Evolutionary conservation across 2,888 invertebrate species (phyloP), one percentile per base, ranked within the genome.

Genomic region (Ormyrus rosae): DNA sequence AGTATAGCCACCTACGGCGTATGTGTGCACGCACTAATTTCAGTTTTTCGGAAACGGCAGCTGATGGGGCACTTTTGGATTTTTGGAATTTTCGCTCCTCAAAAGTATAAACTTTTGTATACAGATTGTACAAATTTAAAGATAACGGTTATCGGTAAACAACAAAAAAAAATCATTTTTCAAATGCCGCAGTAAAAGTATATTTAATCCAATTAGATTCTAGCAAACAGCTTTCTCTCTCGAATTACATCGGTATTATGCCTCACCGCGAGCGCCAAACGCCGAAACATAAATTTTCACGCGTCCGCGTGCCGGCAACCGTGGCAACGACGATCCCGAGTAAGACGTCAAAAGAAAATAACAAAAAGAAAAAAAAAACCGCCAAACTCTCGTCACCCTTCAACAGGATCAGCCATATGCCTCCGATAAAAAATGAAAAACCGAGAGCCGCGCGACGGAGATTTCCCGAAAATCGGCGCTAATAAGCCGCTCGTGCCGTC

Each of bases 401-500:
- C 65, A 71, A 80, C 75, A 75, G 70, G 63, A 81, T 78, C 48
- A n/a, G 55, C 63, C 72, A 72, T 68, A 68, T 80, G 69, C 34
- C 2, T 0, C 64, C 63, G 13, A 60, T 45, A 61, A 53, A 13
- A 45, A 48, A 46, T 10, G 56, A 58, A 58, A 19, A 48, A 45
- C 46, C 45, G 53, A 71, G 6, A 11, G 34, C 34, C 34, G 34
- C 13, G 13, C 13, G 34, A 46, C 45, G 13, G 13, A 13, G 60
- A 75, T 80, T 77, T 68, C 9, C 6, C 7, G n/a, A 79, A 60
- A 70, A 69, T 73, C 46, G 58, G 5, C 11, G 64, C 65, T 74
- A 81, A 74, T 81, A 81, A 70, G 72, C 55, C 64, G 77, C 77
- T 80, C 82, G 82, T 82, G 82, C 82, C 82, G 82, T 82, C 69